Evolutionary conservation across 2,113 vertebrate species (phyloP).

Genomic region (Neodontobutis hainanensis): DNA sequence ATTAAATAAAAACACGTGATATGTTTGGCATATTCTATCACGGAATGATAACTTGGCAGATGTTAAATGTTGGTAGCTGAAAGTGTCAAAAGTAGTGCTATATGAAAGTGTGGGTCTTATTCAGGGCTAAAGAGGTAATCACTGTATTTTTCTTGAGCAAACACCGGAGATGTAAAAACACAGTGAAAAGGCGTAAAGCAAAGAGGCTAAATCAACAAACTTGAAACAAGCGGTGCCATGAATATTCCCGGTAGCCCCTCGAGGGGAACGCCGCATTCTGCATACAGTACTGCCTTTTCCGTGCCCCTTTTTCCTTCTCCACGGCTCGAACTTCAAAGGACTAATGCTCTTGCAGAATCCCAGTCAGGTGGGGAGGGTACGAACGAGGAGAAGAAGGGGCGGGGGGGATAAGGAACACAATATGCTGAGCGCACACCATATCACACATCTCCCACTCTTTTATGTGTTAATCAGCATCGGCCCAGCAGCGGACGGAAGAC

Average conservation of each 20-base stretch:
- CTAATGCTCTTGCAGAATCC: conserved; percentile 46
- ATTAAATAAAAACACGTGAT: background rate
- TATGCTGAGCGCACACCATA: conserved; percentile 44
- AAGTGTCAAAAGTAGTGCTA: conserved; percentile 10
- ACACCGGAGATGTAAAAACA: conserved; percentile 55
- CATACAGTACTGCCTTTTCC: conserved; percentile 38
- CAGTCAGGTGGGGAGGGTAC: conserved; percentile 48
- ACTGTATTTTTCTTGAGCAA: conserved; percentile 67
- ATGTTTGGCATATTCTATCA: conserved; percentile 3
- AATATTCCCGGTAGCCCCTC: conserved; percentile 66
- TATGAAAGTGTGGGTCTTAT: conserved; percentile 20
- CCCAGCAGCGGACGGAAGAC: conserved; percentile 36
- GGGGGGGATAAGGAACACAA: conserved; percentile 30
- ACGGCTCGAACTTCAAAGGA: conserved; percentile 68
- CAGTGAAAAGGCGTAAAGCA: conserved; percentile 47
- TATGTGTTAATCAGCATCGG: conserved; percentile 69
- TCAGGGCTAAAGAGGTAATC: conserved; percentile 60
- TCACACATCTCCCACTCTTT: conserved; percentile 58
- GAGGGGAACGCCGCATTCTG: conserved; percentile 52
- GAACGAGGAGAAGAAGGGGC: background rate
- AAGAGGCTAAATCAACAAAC: conserved; percentile 74
- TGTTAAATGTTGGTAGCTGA: background rate
- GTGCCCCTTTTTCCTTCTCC: conserved; percentile 28
- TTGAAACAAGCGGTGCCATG: conserved; percentile 71
- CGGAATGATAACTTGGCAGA: background rate